Evolutionary conservation across 2,888 invertebrate genomes (phyloP), one percentile per base, ranked within the genome.

Genomic region (Saturnia pavonia): DNA sequence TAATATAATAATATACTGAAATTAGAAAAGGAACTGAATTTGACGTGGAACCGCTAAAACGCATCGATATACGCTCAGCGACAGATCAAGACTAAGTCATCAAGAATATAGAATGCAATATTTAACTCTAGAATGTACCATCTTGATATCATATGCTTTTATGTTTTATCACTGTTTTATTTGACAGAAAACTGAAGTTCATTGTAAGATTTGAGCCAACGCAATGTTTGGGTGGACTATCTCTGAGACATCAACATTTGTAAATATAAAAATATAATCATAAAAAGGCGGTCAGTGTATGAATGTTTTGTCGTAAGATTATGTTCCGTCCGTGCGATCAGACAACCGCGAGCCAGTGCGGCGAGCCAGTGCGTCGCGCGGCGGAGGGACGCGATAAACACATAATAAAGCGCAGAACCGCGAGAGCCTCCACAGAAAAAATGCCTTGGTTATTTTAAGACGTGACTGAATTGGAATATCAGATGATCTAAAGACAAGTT

Each of bases 301-400:
- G 77, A 80, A 80, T 75, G 75, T 73, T 72, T 51, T 68, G 54
- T 68, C 78, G 76, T n/a, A 40, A 14, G 51, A 40, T 54, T 68
- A 54, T 27, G 34, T 68, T 14, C 54, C 27, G 68, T 40, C 48
- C 48, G 57, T 27, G 57, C 60, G 85, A 86, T 89, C 87, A 82
- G 88, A 88, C 87, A 86, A 82, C 80, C 77, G 34, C n/a, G n/a
- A n/a, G n/a, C n/a, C n/a, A n/a, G n/a, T n/a, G n/a, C n/a, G n/a
- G n/a, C n/a, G n/a, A n/a, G n/a, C n/a, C n/a, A n/a, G n/a, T n/a
- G n/a, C n/a, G n/a, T n/a, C n/a, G 34, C 34, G 6, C 34, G 76
- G 77, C 80, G 75, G 79, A 78, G 80, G 83, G 80, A 78, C 74
- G 81, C 85, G 82, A 86, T 90, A 89, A 90, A 90, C 91, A 90